Percentiles rank a stretch among this genome's conserved stretches.
Conservation (phyloP, 2,888 invertebrate species). For the Smittia sp. region DNA sequence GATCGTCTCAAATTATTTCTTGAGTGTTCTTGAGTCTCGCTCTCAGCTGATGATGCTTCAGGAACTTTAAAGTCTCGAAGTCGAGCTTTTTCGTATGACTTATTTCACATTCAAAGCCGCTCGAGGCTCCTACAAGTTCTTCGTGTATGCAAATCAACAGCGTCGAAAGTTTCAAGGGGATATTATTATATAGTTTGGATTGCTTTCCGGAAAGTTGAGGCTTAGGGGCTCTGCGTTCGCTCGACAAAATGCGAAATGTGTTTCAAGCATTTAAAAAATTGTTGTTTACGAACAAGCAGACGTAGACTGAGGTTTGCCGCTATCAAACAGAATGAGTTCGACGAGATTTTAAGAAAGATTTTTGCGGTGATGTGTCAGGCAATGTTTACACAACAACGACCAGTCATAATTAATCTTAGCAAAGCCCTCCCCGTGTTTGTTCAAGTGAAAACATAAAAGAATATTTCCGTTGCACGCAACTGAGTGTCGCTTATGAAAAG, state of each 20-base stretch:
- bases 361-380: not conserved
- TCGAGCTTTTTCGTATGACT: too few species aligned
- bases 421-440: not conserved
- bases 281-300: not conserved
- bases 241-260: not conserved
- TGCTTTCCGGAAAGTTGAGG: slow-evolving; percentile 15
- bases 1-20: too few species aligned
- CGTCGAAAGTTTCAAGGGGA: too few species aligned
- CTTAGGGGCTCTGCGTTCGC: not conserved
- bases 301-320: not conserved
- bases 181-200: not conserved
- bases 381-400: not conserved
- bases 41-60: too few species aligned
- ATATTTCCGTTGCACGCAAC: not conserved
- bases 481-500: not conserved
- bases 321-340: too few species aligned
- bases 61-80: too few species aligned
- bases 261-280: not conserved
- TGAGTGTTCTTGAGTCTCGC: too few species aligned
- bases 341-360: not conserved
- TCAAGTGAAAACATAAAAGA: not conserved
- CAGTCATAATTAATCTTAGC: not conserved
- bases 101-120: too few species aligned
- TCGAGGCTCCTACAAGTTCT: too few species aligned
- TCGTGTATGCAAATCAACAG: too few species aligned